Evolutionary conservation across 64 coral and sea anemone species (phyloP).

Genomic region (Exaiptasia diaphana): DNA sequence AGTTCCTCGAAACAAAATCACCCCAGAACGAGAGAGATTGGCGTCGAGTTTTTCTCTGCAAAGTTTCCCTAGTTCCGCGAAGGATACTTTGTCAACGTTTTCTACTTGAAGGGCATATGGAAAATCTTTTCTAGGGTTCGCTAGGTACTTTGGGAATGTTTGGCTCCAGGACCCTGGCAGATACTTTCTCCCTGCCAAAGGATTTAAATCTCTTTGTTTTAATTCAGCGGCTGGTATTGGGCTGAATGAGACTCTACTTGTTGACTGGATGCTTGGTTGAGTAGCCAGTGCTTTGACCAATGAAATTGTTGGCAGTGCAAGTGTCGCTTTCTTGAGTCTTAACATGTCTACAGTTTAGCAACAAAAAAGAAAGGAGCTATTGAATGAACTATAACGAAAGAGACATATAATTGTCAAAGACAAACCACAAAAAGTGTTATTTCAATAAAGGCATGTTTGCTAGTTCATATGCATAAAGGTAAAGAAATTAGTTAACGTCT

Average conservation of each 20-base stretch:
- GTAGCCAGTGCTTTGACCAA: background rate
- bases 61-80: slow-evolving; percentile 48
- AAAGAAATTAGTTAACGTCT: no score
- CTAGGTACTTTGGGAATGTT: slow-evolving; percentile 66
- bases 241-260: background rate
- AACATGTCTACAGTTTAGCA: no score
- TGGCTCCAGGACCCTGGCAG: slow-evolving; percentile 55
- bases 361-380: no score
- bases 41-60: slow-evolving; percentile 54
- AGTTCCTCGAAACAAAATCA: slow-evolving; percentile 72
- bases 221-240: background rate
- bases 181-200: slow-evolving; percentile 56
- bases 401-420: no score
- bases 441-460: no score
- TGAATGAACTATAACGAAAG: no score
- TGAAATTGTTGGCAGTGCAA: background rate
- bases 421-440: no score
- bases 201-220: background rate
- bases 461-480: no score
- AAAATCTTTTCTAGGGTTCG: slow-evolving; percentile 32
- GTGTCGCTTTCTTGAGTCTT: background rate
- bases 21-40: slow-evolving; percentile 44
- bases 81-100: background rate
- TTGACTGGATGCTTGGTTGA: background rate
- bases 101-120: slow-evolving; percentile 56